These are phyloP conservation scores for Typhlomys cinereus DNA, from an alignment of 2,113 vertebrate species.

Conservation along the genomic window DNA sequence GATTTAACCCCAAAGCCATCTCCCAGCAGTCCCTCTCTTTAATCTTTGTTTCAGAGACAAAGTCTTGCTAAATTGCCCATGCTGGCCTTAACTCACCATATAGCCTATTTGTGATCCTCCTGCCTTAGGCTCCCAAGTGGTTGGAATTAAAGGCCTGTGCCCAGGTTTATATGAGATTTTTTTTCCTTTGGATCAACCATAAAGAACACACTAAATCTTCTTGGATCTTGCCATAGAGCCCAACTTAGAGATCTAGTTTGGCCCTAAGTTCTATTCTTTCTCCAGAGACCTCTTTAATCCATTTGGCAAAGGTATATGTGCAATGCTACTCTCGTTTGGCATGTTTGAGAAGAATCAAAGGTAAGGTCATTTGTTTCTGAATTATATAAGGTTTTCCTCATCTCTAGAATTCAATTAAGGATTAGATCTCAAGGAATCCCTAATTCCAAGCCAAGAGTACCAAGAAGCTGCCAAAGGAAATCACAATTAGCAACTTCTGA, in stretches of 20 bases:
- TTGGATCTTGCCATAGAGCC: neutral
- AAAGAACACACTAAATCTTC: neutral
- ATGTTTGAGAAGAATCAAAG: slow-evolving; percentile 21
- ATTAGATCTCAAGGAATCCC: slow-evolving; percentile 55
- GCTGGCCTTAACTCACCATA: too few species aligned
- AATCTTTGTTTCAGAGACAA: too few species aligned
- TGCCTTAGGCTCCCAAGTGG: too few species aligned
- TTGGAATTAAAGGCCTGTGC: too few species aligned
- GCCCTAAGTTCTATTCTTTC: neutral
- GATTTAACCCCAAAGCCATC: too few species aligned
- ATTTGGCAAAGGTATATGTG: neutral
- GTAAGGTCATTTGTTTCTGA: neutral
- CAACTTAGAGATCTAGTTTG: neutral
- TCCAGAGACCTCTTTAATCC: neutral
- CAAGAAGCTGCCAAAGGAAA: slow-evolving; percentile 56
- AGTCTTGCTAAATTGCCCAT: too few species aligned
- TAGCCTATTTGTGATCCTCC: too few species aligned
- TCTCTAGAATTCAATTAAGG: slow-evolving; percentile 56
- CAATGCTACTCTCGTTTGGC: neutral
- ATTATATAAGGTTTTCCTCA: slow-evolving; percentile 11
- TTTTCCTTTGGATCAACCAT: neutral
- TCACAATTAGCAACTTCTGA: slow-evolving; percentile 45
- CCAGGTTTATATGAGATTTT: neutral
- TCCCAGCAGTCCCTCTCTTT: too few species aligned
- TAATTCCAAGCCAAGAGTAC: slow-evolving; percentile 56